A percentile compares a stretch with the other conserved stretches of the same genome.
Conservation (phyloP, 1,140 invertebrate species). For the Tribolium castaneum region DNA sequence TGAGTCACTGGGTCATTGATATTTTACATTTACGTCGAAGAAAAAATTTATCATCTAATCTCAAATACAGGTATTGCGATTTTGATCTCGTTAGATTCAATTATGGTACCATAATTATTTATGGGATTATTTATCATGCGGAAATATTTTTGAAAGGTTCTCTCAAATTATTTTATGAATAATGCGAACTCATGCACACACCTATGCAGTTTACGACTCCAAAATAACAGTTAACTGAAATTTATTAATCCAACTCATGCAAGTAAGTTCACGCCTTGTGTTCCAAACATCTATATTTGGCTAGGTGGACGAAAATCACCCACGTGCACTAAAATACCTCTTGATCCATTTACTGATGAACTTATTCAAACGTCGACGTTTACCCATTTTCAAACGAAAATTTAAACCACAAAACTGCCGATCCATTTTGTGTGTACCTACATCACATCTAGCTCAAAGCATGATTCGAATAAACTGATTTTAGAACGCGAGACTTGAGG, state of each 20-base stretch:
- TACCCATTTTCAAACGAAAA: slow-evolving; percentile 50
- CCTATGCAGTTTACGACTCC: not conserved
- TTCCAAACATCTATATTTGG: not conserved
- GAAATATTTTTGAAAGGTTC: too few relatives aligned
- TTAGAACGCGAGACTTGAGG: slow-evolving; percentile 42
- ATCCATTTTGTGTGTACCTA: slow-evolving; percentile 25
- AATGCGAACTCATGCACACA: not conserved
- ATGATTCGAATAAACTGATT: slow-evolving; percentile 41
- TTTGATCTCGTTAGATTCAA: too few relatives aligned
- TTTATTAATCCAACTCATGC: not conserved
- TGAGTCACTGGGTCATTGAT: too few relatives aligned
- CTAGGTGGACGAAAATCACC: not conserved
- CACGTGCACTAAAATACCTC: slow-evolving; percentile 44
- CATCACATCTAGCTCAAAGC: slow-evolving; percentile 10
- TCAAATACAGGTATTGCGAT: too few relatives aligned
- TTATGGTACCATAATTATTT: too few relatives aligned
- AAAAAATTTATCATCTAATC: too few relatives aligned
- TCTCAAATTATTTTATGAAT: not conserved
- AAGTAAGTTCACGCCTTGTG: not conserved
- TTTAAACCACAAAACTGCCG: slow-evolving; percentile 19
- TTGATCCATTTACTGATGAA: slow-evolving; percentile 57
- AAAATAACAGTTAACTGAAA: not conserved
- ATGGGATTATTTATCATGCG: too few relatives aligned
- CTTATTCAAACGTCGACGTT: slow-evolving; percentile 51
- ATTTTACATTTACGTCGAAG: too few relatives aligned